Percentiles rank a stretch among this genome's conserved stretches.
Evolutionary conservation across 1,140 invertebrate genomes (phyloP).

Genomic region (Brachionus asplanchnoidis): DNA sequence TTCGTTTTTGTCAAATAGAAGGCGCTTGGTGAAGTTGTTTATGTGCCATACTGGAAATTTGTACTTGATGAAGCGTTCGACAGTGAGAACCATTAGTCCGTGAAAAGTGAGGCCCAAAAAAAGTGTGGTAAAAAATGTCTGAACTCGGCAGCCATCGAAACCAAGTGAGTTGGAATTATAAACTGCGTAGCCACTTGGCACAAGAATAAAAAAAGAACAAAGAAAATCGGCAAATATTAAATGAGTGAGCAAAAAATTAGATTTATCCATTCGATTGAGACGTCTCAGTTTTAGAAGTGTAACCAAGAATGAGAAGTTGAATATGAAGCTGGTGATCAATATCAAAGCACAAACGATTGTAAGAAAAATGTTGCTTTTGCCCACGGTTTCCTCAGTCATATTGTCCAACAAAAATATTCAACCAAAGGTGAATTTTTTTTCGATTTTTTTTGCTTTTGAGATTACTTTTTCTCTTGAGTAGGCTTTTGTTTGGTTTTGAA

Average conservation of each 20-base stretch:
- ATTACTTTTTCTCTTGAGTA: neutral
- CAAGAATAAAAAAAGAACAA: constrained; percentile 33
- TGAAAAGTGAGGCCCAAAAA: constrained; percentile 24
- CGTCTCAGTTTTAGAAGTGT: constrained; percentile 22
- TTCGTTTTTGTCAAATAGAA: neutral
- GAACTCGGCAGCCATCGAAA: constrained; percentile 26
- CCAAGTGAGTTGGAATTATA: neutral
- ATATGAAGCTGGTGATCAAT: constrained; percentile 12
- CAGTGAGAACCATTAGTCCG: neutral
- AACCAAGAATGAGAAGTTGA: constrained; percentile 24
- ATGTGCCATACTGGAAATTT: constrained; percentile 37
- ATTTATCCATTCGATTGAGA: constrained; percentile 1
- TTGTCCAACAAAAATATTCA: neutral
- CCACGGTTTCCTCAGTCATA: constrained; percentile 16
- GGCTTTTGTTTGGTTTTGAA: neutral
- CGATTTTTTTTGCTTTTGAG: neutral
- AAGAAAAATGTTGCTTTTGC: constrained; percentile 22
- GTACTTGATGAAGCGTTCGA: constrained; percentile 30
- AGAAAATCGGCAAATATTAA: constrained; percentile 34
- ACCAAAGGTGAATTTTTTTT: neutral
- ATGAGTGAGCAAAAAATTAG: constrained; percentile 39
- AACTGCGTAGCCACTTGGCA: constrained; percentile 31
- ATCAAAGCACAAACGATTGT: neutral
- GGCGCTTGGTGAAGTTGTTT: constrained; percentile 24
- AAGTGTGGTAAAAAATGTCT: constrained; percentile 39